phyloP scores from a whole-genome alignment of 2,888 invertebrate species.

The Melieria picta region DNA sequence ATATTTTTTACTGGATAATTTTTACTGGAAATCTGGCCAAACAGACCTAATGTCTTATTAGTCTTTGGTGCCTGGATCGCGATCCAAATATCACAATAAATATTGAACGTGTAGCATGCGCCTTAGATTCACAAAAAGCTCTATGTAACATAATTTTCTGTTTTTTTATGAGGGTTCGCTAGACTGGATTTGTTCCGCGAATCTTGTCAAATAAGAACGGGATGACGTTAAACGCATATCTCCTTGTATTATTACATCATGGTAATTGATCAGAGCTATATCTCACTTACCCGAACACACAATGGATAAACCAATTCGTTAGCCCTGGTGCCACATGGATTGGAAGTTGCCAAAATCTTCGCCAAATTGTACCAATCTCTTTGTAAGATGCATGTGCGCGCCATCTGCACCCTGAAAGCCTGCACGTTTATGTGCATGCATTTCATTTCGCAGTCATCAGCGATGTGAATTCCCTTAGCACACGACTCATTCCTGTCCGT shows the following conservation, averaged over 20 bases:
- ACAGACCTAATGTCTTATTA: too few relatives aligned
- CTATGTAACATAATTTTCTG: too few relatives aligned
- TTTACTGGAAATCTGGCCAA: too few relatives aligned
- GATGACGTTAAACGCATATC: not conserved
- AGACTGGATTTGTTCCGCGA: too few relatives aligned
- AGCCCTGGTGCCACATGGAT: conserved; percentile 8
- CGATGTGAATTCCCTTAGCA: conserved; percentile 36
- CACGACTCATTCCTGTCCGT: conserved; percentile 48
- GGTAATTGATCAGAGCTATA: not conserved
- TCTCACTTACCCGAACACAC: conserved; percentile 44
- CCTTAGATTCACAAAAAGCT: too few relatives aligned
- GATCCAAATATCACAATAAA: too few relatives aligned
- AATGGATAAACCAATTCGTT: conserved; percentile 42
- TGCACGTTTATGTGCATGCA: conserved; percentile 19
- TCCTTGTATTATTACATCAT: not conserved
- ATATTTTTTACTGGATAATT: too few relatives aligned
- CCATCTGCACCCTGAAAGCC: conserved; percentile 44
- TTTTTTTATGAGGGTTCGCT: too few relatives aligned
- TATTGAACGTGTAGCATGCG: too few relatives aligned
- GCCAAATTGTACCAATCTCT: conserved; percentile 49
- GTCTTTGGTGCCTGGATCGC: too few relatives aligned
- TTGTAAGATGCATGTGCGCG: conserved; percentile 46
- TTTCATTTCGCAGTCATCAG: conserved; percentile 1
- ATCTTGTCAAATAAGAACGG: not conserved
- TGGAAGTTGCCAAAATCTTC: conserved; percentile 44